phyloP scores from a whole-genome alignment of 2,113 vertebrate species.

The Lasiurus cinereus region DNA sequence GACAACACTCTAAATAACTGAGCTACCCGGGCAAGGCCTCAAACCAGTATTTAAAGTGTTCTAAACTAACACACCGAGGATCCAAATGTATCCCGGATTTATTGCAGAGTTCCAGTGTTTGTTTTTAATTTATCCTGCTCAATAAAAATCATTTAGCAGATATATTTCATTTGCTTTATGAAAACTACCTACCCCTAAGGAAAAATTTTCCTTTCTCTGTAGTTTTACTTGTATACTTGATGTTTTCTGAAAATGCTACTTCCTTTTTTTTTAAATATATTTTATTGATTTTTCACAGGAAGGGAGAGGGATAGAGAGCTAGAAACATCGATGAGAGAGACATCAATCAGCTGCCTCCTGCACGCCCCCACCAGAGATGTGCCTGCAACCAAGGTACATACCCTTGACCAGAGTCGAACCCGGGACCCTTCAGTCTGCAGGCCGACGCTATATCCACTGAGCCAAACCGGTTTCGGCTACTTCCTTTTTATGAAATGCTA shows the following conservation, averaged over 20 bases:
- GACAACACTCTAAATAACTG: neutral
- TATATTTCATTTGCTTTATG: neutral
- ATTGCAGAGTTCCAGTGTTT: neutral
- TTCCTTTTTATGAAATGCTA: conserved; percentile 14
- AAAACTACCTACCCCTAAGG: neutral
- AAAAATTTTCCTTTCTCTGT: conserved; percentile 27
- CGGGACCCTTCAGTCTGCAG: too few relatives aligned
- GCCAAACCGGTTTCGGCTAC: too few relatives aligned
- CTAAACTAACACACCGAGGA: neutral
- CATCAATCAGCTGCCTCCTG: too few relatives aligned
- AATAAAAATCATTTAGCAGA: neutral
- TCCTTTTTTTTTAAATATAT: neutral
- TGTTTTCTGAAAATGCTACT: conserved; percentile 27
- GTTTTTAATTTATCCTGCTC: neutral
- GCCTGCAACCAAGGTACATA: too few relatives aligned
- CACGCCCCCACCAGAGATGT: too few relatives aligned
- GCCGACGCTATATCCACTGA: too few relatives aligned
- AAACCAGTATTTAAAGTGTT: neutral
- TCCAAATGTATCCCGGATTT: neutral
- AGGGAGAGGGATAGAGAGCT: too few relatives aligned
- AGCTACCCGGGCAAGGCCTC: neutral
- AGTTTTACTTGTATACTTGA: neutral
- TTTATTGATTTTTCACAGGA: too few relatives aligned
- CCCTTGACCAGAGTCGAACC: too few relatives aligned
- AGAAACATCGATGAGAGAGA: too few relatives aligned